Base-by-base conservation (phyloP, 2,113 vertebrate genomes). In the Plecotus auritus region DNA sequence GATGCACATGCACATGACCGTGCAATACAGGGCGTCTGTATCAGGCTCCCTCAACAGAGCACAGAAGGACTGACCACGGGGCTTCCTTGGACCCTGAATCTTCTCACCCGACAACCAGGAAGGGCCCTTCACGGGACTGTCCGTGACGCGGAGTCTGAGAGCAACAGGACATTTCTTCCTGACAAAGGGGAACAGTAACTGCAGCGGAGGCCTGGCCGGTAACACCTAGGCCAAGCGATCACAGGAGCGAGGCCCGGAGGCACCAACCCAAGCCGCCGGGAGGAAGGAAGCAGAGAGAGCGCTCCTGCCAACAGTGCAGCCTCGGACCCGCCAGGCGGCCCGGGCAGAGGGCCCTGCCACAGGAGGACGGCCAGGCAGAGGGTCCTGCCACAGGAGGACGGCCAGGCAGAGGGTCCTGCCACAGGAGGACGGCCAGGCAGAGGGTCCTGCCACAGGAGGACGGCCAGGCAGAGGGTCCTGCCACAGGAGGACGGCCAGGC, bases 21-120 rank as follows among this genome's bases (percentile, higher is more conserved):
- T 23, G 22, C 35, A 26, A 23, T 1, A 12, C 1, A 5, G 30
- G 32, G 18, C 2, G 0, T 30, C 32, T 8, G 26, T 2, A 9
- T 12, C 42, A 9, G 20, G 51, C 45, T 0, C 1, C 64, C 22
- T 69, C 56, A 6, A 18, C 6, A 54, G 23, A 14, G 47, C 5
- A 16, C 40, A 13, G 70, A 28, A 1, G 37, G 80, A 13, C 23
- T 3, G 1, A 35, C n/a, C 10, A 35, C 54, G 7, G 26, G 72
- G 17, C 28, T 82, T 40, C 76, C 74, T 45, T 7, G 70, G 54
- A 88, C 11, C 2, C 18, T 4, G 47, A 66, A 13, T 4, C 9
- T 64, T 81, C 37, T 78, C 85, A 20, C 13, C 4, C 23, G 1
- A 30, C 42, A 11, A 30, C 35, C n/a, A 17, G 22, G 23, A 70